phyloP scores from a whole-genome alignment of 2,888 invertebrate genomes.

The Nipponacmea schrenckii region DNA sequence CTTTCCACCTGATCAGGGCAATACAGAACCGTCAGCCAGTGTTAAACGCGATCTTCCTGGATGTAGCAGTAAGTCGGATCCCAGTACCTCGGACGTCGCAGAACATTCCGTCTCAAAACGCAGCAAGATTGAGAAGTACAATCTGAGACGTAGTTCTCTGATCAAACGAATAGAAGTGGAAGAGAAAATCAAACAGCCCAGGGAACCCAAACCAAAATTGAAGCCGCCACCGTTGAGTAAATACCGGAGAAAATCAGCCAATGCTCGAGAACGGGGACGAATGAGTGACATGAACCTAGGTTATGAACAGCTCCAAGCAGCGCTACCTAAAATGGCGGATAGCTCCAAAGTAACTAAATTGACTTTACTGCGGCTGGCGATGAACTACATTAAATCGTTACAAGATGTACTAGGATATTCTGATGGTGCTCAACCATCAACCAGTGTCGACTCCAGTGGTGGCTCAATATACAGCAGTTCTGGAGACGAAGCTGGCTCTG shows the following conservation, averaged over 20 bases:
- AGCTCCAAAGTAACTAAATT: constrained; percentile 84
- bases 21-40: neutral
- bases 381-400: constrained; percentile 85
- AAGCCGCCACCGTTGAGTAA: constrained; percentile 80
- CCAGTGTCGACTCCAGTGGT: neutral
- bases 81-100: neutral
- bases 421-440: neutral
- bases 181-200: constrained; percentile 52
- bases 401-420: constrained; percentile 33
- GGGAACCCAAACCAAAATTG: constrained; percentile 66
- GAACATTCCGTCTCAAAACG: neutral
- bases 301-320: constrained; percentile 83
- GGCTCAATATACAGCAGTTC: neutral
- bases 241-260: constrained; percentile 87
- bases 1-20: neutral
- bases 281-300: constrained; percentile 90
- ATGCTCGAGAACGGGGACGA: constrained; percentile 84
- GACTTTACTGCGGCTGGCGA: constrained; percentile 84
- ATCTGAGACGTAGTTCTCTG: constrained; percentile 75
- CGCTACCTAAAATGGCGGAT: constrained; percentile 73
- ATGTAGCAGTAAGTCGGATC: neutral
- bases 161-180: constrained; percentile 71
- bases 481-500: constrained; percentile 3
- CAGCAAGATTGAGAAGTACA: constrained; percentile 70
- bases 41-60: neutral